Percentiles rank a stretch among this genome's conserved stretches.
Conservation (phyloP, 2,797 vertebrate genomes). For the Chiloscyllium punctatum region DNA sequence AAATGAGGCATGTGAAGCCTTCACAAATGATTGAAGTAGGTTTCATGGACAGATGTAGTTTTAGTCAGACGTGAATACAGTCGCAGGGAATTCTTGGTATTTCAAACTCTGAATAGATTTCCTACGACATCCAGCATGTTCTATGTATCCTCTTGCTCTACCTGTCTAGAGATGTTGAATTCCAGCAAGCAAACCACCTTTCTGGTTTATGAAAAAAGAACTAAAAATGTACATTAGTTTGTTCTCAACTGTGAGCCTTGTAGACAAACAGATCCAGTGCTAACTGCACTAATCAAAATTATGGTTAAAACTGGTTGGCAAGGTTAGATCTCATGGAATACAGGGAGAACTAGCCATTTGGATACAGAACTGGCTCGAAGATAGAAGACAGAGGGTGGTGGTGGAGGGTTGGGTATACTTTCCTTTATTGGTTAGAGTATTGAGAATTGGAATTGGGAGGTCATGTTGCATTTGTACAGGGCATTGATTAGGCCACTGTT, state of each 20-base stretch:
- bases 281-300: neutral
- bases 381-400: too few relatives aligned
- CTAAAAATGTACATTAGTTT: neutral
- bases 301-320: neutral
- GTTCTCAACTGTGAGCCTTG: neutral
- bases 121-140: neutral
- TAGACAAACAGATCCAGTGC: neutral
- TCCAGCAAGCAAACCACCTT: neutral
- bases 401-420: too few relatives aligned
- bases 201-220: neutral
- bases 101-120: neutral
- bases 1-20: neutral
- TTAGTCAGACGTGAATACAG: neutral
- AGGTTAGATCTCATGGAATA: too few relatives aligned
- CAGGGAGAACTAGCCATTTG: too few relatives aligned
- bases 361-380: too few relatives aligned
- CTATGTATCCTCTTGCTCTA: neutral
- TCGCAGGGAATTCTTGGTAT: neutral
- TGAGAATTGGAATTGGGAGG: too few relatives aligned
- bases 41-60: neutral
- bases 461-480: too few relatives aligned
- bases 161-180: neutral
- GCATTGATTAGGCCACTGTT: too few relatives aligned
- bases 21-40: neutral
- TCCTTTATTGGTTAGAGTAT: too few relatives aligned